Evolutionary conservation across 2,888 invertebrate species (phyloP).

Genomic region (Campopleginae sp.): DNA sequence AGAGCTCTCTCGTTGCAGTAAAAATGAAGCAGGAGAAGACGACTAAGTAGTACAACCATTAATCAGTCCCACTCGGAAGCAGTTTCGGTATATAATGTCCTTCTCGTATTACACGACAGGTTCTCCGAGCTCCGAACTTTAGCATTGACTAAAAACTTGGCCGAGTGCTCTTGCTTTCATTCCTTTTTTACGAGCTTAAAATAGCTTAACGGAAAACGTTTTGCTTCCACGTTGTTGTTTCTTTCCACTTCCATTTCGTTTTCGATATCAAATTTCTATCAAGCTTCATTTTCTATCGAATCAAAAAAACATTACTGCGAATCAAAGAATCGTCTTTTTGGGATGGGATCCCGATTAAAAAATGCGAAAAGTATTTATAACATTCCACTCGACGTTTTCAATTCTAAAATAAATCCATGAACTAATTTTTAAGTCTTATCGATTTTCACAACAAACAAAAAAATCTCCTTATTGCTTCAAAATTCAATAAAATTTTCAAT

Average conservation of each 20-base stretch:
- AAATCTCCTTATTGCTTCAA: too few relatives aligned
- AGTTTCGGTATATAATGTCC: slow-evolving; percentile 9
- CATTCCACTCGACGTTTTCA: not conserved
- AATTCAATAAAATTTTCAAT: not conserved
- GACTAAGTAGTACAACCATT: slow-evolving; percentile 58
- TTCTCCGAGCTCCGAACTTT: slow-evolving; percentile 29
- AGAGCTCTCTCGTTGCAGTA: slow-evolving; percentile 22
- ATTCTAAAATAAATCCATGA: too few relatives aligned
- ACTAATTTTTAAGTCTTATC: too few relatives aligned
- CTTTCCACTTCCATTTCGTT: not conserved
- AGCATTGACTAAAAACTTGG: slow-evolving; percentile 23
- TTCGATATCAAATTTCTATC: too few relatives aligned
- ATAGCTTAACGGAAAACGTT: slow-evolving; percentile 1
- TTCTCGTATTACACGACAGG: slow-evolving; percentile 3
- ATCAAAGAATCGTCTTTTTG: not conserved
- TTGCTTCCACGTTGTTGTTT: not conserved
- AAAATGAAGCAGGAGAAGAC: slow-evolving; percentile 36
- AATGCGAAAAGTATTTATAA: not conserved
- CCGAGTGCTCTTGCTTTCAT: slow-evolving; percentile 24
- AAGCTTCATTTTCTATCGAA: not conserved
- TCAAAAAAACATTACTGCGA: not conserved
- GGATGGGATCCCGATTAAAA: not conserved
- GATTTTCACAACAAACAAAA: too few relatives aligned
- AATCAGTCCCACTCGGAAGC: slow-evolving; percentile 59
- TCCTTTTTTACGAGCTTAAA: slow-evolving; percentile 16